Evolutionary conservation across 2,888 invertebrate genomes (phyloP).

Genomic region (Eupithecia abbreviata): DNA sequence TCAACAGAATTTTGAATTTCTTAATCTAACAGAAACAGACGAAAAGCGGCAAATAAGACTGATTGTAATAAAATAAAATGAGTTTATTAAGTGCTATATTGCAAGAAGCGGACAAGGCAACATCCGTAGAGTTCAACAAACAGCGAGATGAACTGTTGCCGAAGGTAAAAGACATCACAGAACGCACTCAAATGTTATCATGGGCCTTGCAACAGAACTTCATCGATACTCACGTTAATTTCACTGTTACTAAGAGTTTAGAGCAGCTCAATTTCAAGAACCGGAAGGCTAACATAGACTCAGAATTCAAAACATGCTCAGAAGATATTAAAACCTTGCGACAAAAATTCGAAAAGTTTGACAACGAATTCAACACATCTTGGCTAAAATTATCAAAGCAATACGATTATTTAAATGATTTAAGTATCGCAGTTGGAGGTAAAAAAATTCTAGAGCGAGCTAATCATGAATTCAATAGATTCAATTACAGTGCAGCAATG

Average conservation of each 20-base stretch:
- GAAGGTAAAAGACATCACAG: constrained; percentile 65
- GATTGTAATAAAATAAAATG: constrained; percentile 54
- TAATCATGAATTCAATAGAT: constrained; percentile 70
- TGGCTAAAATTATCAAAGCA: constrained; percentile 60
- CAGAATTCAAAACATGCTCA: constrained; percentile 56
- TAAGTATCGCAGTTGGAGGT: constrained; percentile 65
- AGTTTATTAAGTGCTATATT: constrained; percentile 72
- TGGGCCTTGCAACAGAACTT: constrained; percentile 75
- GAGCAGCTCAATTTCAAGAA: constrained; percentile 74
- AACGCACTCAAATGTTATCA: constrained; percentile 70
- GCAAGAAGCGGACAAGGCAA: constrained; percentile 68
- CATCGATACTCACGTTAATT: constrained; percentile 69
- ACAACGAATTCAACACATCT: constrained; percentile 62
- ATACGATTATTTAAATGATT: constrained; percentile 57
- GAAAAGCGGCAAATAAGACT: constrained; percentile 1
- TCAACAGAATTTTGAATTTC: constrained; percentile 13
- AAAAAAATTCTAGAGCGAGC: constrained; percentile 67
- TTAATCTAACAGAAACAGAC: constrained; percentile 43
- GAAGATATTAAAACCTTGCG: constrained; percentile 54
- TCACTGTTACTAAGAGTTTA: constrained; percentile 69
- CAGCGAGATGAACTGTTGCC: constrained; percentile 63
- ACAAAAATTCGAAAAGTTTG: constrained; percentile 54
- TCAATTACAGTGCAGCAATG: constrained; percentile 69
- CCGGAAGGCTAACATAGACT: constrained; percentile 64
- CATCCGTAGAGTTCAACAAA: constrained; percentile 65